Evolutionary conservation across 2,888 invertebrate species (phyloP), one percentile per base, ranked within the genome.

Genomic region (Acrocyrtus sp.): DNA sequence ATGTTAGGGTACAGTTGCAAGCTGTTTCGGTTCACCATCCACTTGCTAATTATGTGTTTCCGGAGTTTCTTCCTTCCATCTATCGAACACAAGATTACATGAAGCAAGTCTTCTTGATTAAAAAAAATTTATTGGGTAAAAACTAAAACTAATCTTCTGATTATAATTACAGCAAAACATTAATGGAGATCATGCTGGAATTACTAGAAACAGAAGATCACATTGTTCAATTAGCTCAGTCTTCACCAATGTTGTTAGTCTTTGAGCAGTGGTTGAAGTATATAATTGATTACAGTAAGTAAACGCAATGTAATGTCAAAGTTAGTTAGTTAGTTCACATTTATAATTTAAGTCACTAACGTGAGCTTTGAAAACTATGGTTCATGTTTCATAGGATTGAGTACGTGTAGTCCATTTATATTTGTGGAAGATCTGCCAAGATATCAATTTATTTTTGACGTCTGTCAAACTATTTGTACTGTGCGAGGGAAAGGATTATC

Each of bases 61-160:
- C 53, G 4, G 63, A 53, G n/a, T 54, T 63, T 45, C 50, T 63
- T 22, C 50, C 48, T 1, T n/a, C n/a, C n/a, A n/a, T n/a, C n/a
- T n/a, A n/a, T n/a, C n/a, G n/a, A n/a, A n/a, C n/a, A n/a, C n/a
- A n/a, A n/a, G n/a, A n/a, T n/a, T n/a, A n/a, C n/a, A n/a, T n/a
- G n/a, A n/a, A n/a, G n/a, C n/a, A n/a, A n/a, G n/a, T n/a, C n/a
- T n/a, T n/a, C n/a, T n/a, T n/a, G n/a, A n/a, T n/a, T n/a, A n/a
- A n/a, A n/a, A n/a, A n/a, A n/a, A n/a, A n/a, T n/a, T n/a, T n/a
- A n/a, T n/a, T n/a, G n/a, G n/a, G n/a, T n/a, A n/a, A n/a, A n/a
- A 53, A 3, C 19, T n/a, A 27, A 8, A 21, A 54, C n/a, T 34
- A 19, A 19, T 53, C 17, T 29, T 17, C 34, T 10, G 5, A 26